Evolutionary conservation across 2,797 vertebrate genomes (phyloP).

Genomic region (Ispidina picta): DNA sequence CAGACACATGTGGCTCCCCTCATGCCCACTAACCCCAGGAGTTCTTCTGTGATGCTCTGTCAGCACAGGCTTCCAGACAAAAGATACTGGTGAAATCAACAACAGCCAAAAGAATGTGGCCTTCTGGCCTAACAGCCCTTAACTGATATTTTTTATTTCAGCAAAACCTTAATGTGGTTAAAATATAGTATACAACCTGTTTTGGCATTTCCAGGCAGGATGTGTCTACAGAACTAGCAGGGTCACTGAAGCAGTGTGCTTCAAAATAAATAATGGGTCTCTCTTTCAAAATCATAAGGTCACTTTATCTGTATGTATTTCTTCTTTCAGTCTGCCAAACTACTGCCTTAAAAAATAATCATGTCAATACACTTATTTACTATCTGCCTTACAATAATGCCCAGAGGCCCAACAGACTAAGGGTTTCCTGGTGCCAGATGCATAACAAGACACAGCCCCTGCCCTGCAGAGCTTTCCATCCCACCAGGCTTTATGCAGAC

Average conservation of each 20-base stretch:
- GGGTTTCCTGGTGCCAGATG: background rate
- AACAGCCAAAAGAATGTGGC: slow-evolving; percentile 62
- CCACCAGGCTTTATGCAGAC: background rate
- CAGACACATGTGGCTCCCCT: slow-evolving; percentile 24
- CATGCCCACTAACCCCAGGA: slow-evolving; percentile 36
- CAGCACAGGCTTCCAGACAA: slow-evolving; percentile 55
- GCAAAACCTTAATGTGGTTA: slow-evolving; percentile 53
- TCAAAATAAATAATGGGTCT: slow-evolving; percentile 46
- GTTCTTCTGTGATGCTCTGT: slow-evolving; percentile 34
- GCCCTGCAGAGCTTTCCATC: background rate
- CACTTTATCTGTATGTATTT: slow-evolving; percentile 28
- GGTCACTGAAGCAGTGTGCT: slow-evolving; percentile 44
- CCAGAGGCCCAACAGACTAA: background rate
- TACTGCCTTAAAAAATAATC: background rate
- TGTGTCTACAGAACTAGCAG: slow-evolving; percentile 26
- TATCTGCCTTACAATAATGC: background rate
- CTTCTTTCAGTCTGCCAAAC: slow-evolving; percentile 15
- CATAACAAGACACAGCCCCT: background rate
- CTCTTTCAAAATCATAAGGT: slow-evolving; percentile 49
- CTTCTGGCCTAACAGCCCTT: slow-evolving; percentile 56
- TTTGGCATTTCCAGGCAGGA: slow-evolving; percentile 50
- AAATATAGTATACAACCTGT: slow-evolving; percentile 35
- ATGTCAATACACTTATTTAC: background rate
- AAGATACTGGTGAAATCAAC: slow-evolving; percentile 56
- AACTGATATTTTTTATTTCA: slow-evolving; percentile 63